phyloP scores from a whole-genome alignment of 2,797 vertebrate genomes.

The Muscicapa striata region DNA sequence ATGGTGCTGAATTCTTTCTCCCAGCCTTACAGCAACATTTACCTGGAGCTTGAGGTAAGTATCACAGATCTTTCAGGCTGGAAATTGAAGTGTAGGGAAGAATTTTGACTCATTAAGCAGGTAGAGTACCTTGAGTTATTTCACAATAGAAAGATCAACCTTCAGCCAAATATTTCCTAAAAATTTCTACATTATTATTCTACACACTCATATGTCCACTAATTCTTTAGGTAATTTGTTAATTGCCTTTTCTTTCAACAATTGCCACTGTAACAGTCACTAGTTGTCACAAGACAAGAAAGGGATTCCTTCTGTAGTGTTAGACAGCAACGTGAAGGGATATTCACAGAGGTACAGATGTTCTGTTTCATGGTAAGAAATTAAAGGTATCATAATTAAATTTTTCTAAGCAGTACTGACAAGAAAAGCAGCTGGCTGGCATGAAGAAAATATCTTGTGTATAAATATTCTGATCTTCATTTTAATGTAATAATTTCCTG shows the following conservation, averaged over 20 bases:
- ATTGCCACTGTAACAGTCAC: constrained; percentile 47
- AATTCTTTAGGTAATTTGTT: constrained; percentile 42
- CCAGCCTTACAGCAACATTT: no score
- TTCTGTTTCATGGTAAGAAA: constrained; percentile 46
- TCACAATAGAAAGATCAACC: constrained; percentile 11
- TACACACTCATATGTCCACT: neutral
- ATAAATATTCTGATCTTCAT: neutral
- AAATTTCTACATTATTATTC: constrained; percentile 16
- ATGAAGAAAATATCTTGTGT: neutral
- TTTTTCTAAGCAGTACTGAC: neutral
- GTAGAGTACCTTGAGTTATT: constrained; percentile 18
- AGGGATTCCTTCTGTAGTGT: constrained; percentile 40
- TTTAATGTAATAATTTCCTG: neutral
- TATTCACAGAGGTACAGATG: constrained; percentile 22
- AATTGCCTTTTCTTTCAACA: constrained; percentile 62
- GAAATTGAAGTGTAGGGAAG: neutral
- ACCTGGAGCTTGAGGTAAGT: neutral
- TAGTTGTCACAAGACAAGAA: constrained; percentile 45
- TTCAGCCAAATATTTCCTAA: constrained; percentile 26
- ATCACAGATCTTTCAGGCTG: neutral
- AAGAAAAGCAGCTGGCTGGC: neutral
- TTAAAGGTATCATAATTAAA: constrained; percentile 26
- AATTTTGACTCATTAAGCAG: constrained; percentile 30
- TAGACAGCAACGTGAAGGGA: constrained; percentile 54
- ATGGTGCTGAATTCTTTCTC: no score